Percentiles rank a stretch among this genome's conserved stretches.
phyloP scores from a whole-genome alignment of 2,797 vertebrate species.

The Gymnopithys bicolor region DNA sequence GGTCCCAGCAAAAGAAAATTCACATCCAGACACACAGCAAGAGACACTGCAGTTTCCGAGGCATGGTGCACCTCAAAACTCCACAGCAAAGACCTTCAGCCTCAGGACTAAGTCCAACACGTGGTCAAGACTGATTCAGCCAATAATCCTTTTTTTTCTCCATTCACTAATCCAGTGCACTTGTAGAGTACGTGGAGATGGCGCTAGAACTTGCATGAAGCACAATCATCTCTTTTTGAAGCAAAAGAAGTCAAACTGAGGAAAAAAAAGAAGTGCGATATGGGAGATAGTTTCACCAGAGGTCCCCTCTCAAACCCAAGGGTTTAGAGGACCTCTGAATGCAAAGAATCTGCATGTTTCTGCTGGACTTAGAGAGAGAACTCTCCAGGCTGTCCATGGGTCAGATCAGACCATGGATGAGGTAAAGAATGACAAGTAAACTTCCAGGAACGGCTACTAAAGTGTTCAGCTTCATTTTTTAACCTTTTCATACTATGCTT shows the following conservation, averaged over 20 bases:
- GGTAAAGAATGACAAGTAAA: not conserved
- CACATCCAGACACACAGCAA: not conserved
- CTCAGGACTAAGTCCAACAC: not conserved
- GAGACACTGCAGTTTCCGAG: not conserved
- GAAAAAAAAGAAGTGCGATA: not conserved
- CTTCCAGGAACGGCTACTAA: not conserved
- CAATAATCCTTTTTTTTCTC: accelerated
- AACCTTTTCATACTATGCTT: not conserved
- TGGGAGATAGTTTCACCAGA: not conserved
- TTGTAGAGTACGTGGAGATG: not conserved
- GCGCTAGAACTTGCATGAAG: not conserved
- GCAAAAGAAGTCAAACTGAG: not conserved
- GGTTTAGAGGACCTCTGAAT: not conserved
- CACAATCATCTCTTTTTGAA: not conserved
- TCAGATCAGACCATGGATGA: not conserved
- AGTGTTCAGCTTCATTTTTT: not conserved
- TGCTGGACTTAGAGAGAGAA: not conserved
- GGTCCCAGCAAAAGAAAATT: not conserved
- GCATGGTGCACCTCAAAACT: not conserved
- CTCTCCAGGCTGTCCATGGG: not conserved
- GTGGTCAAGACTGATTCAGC: not conserved
- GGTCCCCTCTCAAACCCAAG: not conserved
- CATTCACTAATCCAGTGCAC: not conserved
- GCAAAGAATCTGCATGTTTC: not conserved
- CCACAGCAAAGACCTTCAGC: not conserved